Evolutionary conservation across 2,888 invertebrate genomes (phyloP).

Genomic region (Lasioglossum marginatum): DNA sequence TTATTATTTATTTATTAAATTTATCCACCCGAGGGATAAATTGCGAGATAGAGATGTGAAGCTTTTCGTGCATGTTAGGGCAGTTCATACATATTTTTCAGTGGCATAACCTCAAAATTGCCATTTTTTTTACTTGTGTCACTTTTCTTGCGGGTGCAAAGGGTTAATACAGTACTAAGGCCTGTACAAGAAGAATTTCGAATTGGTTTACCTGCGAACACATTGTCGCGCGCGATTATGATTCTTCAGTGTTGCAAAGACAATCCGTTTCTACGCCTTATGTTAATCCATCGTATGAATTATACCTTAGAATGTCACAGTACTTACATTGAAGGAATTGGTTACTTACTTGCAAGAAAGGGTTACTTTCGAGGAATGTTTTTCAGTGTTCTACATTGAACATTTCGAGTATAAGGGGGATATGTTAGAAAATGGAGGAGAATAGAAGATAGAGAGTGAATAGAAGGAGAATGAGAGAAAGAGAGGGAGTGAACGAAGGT

Average conservation of each 20-base stretch:
- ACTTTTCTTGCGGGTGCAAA: too few relatives aligned
- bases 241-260: slow-evolving; percentile 34
- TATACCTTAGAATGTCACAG: slow-evolving; percentile 82
- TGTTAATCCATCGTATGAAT: slow-evolving; percentile 71
- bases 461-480: not conserved
- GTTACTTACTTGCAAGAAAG: slow-evolving; percentile 53
- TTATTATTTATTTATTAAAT: too few relatives aligned
- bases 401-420: slow-evolving; percentile 67
- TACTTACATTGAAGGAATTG: slow-evolving; percentile 67
- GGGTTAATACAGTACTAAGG: not conserved
- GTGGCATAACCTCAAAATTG: too few relatives aligned
- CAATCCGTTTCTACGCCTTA: slow-evolving; percentile 50
- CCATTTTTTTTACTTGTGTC: too few relatives aligned
- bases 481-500: slow-evolving; percentile 10
- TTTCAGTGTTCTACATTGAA: slow-evolving; percentile 74
- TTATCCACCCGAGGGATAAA: too few relatives aligned
- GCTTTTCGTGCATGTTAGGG: too few relatives aligned
- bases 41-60: too few relatives aligned
- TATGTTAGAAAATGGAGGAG: slow-evolving; percentile 59
- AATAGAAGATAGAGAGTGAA: slow-evolving; percentile 26
- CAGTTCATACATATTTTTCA: too few relatives aligned
- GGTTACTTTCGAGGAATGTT: slow-evolving; percentile 82
- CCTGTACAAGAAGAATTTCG: not conserved
- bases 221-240: not conserved
- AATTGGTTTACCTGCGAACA: not conserved